Base-by-base conservation (phyloP, 30 jellyfish, hydroid and myxozoan genomes). In the Hydractinia symbiolongicarpus region DNA sequence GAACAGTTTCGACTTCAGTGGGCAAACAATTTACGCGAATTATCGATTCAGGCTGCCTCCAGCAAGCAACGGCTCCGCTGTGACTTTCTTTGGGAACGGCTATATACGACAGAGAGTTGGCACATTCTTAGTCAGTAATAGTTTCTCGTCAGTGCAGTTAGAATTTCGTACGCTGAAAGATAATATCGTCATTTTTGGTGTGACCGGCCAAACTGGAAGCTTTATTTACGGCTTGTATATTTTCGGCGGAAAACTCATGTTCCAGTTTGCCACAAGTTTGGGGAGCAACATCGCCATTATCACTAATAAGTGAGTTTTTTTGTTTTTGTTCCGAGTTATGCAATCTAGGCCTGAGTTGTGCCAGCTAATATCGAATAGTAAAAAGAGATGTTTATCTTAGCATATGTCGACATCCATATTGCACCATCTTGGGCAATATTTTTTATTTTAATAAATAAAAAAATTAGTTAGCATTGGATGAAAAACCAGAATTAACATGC, bases 31-130 rank as follows among this genome's bases (percentile, higher is more conserved):
- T 11, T 94, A 83, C 61, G 94, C 96, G 15, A 73, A 82, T 50
- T 73, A 88, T 54, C 94, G 96, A 4, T 81, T 84, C 61, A 92
- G 88, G 6, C 73, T 83, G 67, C 79, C 95, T 16, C 60, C 90
- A 53, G 52, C 83, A 5, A 79, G 79, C 1, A 69, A 88, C 53
- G 96, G 95, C 5, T 69, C 88, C 4, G 79, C 88, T 86, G 81
- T 88, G 7, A 94, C 97, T 49, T 81, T 94, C 11, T 94, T 84
- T 67, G 99, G 99, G n/a, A 88, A 85, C 77, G 99, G 99, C 15
- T 88, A 79, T 67, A 40, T 94, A 6, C 90, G 86, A 8, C 96
- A 81, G 21, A 66, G 85, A 2, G 77, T 84, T 51, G 99, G 99
- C 17, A 82, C 77, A 30, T 88, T 94, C 67, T 72, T 75, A 67